Base-by-base conservation (phyloP, 2,113 vertebrate genomes). In the Galbula dea region DNA sequence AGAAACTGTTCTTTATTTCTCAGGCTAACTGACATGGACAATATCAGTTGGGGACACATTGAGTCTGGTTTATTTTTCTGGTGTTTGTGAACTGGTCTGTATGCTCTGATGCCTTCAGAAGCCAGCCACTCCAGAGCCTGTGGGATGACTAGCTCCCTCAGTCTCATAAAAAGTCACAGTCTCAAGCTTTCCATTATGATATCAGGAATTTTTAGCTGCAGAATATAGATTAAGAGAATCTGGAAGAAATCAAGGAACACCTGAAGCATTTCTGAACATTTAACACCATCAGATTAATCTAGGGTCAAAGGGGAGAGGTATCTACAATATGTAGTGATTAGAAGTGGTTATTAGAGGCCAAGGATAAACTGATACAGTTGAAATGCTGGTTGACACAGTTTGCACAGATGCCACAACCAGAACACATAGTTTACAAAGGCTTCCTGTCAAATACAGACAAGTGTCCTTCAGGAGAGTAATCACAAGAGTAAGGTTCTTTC, bases 1-100 rank as follows among this genome's bases (percentile, higher is more conserved):
- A 95, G 66, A 94, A 92, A 75, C 52, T 77, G 71, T 3, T 86
- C 88, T 88, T 71, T 71, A 37, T 94, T 92, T 95, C 77, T 55
- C 86, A 55, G 68, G 16, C 61, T 36, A 19, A 74, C 57, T 5
- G 3, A 55, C 57, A 57, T 3, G 10, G 46, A 66, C 59, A 29
- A 5, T 49, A 78, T 65, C 66, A 37, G 49, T 0, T 68, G 49
- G 48, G 62, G 83, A 82, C 57, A 37, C n/a, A 24, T 1, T 22
- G 62, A 52, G 68, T 75, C n/a, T 55, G n/a, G 43, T 79, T 52
- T 68, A 48, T 11, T 83, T 65, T 86, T 88, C 71, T 61, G 30
- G 11, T 72, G 12, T 59, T 93, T 65, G 43, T 2, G 16, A 78
- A 22, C 23, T 77, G 72, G 41, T 20, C 59, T 66, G 51, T 43